Conservation (phyloP, 2,888 invertebrate species). For the Xanthia icteritia region DNA sequence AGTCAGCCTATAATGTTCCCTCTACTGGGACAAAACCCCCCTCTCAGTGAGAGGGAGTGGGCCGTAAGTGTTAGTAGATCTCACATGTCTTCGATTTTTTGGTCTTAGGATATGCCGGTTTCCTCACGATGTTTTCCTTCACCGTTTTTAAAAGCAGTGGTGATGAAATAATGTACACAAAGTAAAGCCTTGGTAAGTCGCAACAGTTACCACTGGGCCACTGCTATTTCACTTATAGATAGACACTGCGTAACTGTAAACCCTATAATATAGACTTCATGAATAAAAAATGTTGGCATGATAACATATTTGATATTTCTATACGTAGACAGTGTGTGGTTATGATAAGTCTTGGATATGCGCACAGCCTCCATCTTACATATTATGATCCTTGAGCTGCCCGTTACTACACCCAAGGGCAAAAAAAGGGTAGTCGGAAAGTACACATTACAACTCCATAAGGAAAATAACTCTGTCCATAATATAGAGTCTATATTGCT, state of each 20-base stretch:
- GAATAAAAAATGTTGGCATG: not conserved
- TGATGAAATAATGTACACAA: no score
- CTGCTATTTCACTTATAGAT: not conserved
- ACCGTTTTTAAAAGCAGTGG: no score
- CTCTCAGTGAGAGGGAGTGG: no score
- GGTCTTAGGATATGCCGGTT: no score
- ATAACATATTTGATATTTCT: conserved; percentile 1
- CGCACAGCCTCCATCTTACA: conserved; percentile 27
- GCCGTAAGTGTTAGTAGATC: no score
- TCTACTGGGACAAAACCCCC: no score
- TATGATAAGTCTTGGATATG: conserved; percentile 13
- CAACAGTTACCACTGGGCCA: no score
- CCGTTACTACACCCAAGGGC: conserved; percentile 39
- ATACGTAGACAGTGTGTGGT: not conserved
- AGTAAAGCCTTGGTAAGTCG: no score
- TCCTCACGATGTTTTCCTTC: no score
- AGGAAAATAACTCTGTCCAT: conserved; percentile 33
- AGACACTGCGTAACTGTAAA: not conserved
- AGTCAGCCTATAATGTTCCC: no score
- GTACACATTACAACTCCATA: conserved; percentile 19
- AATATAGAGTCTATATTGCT: conserved; percentile 7
- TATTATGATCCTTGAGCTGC: conserved; percentile 15
- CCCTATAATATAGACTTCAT: not conserved
- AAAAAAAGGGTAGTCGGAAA: conserved; percentile 27
- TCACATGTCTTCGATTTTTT: no score